These are phyloP conservation scores for Thamnophis sirtalis DNA, from an alignment of 2,113 vertebrate species.

Conservation along the genomic window DNA sequence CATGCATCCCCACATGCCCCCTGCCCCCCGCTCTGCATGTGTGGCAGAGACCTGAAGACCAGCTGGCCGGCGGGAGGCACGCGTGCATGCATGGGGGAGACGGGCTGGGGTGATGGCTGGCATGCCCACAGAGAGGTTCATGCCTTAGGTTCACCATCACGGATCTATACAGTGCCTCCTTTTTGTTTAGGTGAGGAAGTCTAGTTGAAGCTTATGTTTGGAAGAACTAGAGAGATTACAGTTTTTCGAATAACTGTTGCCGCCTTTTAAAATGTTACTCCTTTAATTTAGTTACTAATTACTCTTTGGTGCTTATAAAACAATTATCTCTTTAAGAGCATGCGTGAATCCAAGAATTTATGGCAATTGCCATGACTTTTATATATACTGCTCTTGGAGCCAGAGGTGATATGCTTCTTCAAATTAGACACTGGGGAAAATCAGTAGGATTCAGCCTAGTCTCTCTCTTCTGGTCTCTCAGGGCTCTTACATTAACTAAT, in stretches of 20 bases:
- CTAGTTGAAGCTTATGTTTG: background rate
- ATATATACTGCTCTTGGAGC: background rate
- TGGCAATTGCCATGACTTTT: background rate
- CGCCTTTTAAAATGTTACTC: background rate
- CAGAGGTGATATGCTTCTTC: background rate
- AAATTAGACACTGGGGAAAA: background rate
- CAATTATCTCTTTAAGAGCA: background rate
- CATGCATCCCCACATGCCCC: too few relatives aligned
- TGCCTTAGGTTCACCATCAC: too few relatives aligned
- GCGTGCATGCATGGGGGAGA: too few relatives aligned
- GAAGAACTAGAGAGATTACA: background rate
- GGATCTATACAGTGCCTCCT: background rate
- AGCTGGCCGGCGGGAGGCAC: too few relatives aligned
- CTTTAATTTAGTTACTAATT: background rate
- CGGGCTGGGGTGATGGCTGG: too few relatives aligned
- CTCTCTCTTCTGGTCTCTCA: background rate
- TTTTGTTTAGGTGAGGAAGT: background rate
- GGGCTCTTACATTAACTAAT: background rate
- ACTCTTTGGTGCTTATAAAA: background rate
- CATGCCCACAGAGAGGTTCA: too few relatives aligned
- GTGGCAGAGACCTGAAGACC: too few relatives aligned
- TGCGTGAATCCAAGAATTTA: background rate
- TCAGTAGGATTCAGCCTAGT: background rate
- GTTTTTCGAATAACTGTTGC: background rate
- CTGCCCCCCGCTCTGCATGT: too few relatives aligned